Base-by-base conservation (phyloP, 2,888 invertebrate species). In the Hartigia nigra region DNA sequence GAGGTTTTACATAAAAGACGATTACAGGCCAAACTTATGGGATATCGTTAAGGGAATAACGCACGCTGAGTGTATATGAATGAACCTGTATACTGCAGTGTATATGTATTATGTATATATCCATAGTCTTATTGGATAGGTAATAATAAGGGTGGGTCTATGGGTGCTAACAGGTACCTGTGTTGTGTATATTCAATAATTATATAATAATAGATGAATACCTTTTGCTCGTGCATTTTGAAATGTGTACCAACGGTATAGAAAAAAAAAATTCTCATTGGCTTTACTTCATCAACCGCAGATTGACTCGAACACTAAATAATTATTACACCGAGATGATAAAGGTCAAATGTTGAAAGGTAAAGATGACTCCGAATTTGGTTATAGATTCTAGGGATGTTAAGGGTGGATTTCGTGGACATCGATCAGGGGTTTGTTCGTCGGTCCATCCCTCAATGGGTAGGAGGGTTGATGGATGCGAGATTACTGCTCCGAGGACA, bases 391-490 rank as follows among this genome's bases (percentile, higher is more conserved):
- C 55, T 55, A 36, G 77, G 70, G 34, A 23, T n/a, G 76, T 74
- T 31, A 75, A 32, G 55, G 37, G 75, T 75, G 70, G 75, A 69
- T 39, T 69, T 76, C 36, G 76, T 31, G 87, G 87, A 87, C 90
- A 90, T 91, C 91, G 90, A 91, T 91, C 91, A 90, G 86, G 82
- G 82, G 78, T 81, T 83, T 82, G 84, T 84, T 82, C 79, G 80
- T 84, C 82, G 81, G 84, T 84, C 85, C 81, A 81, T 84, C 84
- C 81, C 80, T 81, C 81, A 77, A 81, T 82, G 83, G 81, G 83
- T 1, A 23, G 84, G 84, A 85, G 84, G 85, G 86, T 90, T 91
- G 91, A 91, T 91, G 90, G 91, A 91, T 91, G 90, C 86, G 90
- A 90, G 91, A 90, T 91, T 91, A 91, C 87, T 84, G 85, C 84